Evolutionary conservation across 2,888 invertebrate species (phyloP).

Genomic region (Eupsilia transversa): DNA sequence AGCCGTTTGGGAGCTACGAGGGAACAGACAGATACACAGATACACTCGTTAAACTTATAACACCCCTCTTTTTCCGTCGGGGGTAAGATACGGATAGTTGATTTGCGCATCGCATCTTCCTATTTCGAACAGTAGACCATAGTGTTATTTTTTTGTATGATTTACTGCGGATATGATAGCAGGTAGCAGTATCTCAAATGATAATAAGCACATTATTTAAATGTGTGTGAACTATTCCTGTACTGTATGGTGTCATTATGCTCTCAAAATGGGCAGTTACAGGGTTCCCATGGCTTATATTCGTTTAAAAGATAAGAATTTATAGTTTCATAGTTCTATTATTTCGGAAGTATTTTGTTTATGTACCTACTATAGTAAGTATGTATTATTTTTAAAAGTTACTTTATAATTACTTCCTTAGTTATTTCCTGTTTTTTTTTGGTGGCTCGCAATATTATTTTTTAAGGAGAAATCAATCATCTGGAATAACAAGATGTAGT

Average conservation of each 20-base stretch:
- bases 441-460: no score
- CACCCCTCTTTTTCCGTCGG: no score
- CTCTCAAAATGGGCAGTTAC: conserved; percentile 53
- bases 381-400: not conserved
- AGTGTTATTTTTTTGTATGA: not conserved
- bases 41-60: no score
- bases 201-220: conserved; percentile 40
- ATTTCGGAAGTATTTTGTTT: conserved; percentile 45
- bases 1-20: no score
- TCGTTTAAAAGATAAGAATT: conserved; percentile 57
- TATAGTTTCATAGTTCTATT: conserved; percentile 38
- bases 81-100: no score
- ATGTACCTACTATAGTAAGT: not conserved
- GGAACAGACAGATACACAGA: no score
- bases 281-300: conserved; percentile 48
- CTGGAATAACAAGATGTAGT: no score
- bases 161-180: not conserved
- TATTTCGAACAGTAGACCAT: not conserved
- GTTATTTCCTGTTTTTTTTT: not conserved
- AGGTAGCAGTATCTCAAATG: not conserved
- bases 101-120: not conserved
- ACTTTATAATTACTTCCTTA: conserved; percentile 1
- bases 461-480: no score
- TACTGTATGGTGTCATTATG: conserved; percentile 38
- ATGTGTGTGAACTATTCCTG: conserved; percentile 48